phyloP scores from a whole-genome alignment of 1,140 invertebrate genomes.

The Brachystomella parvula region DNA sequence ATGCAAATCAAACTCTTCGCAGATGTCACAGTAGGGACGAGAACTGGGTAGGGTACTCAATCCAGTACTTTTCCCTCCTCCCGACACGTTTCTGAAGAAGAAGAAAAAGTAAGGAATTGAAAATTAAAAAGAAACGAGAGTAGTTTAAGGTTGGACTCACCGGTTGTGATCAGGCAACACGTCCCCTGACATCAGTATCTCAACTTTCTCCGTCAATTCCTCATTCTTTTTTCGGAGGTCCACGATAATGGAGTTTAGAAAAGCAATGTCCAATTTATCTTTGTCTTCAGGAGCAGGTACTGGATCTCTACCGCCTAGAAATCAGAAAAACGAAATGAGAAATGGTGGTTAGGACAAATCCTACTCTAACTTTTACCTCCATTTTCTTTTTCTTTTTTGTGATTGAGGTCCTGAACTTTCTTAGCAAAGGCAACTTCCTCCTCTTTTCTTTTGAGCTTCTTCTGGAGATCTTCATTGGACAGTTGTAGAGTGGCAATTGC shows the following conservation, averaged over 20 bases:
- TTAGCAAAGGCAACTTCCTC: constrained; percentile 38
- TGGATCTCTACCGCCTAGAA: no score
- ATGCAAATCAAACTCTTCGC: constrained; percentile 90
- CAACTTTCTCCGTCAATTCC: constrained; percentile 64
- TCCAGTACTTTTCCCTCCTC: constrained; percentile 2
- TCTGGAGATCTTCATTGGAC: not conserved
- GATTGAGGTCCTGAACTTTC: constrained; percentile 44
- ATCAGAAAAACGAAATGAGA: no score
- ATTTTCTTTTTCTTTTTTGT: constrained; percentile 44
- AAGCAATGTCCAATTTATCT: constrained; percentile 69
- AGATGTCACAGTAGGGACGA: constrained; percentile 92
- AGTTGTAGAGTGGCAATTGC: no score
- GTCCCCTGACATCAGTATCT: constrained; percentile 65
- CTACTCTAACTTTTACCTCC: constrained; percentile 47
- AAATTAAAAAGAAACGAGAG: not conserved
- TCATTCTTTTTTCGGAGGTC: constrained; percentile 91
- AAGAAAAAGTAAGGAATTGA: not conserved
- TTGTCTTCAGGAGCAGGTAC: constrained; percentile 51
- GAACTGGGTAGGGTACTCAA: constrained; percentile 51
- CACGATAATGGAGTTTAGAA: constrained; percentile 91
- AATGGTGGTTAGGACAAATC: constrained; percentile 41
- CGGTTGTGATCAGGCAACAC: constrained; percentile 54
- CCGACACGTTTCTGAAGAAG: not conserved
- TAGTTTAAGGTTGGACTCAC: constrained; percentile 44
- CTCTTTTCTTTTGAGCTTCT: constrained; percentile 40